A percentile compares a stretch with the other conserved stretches of the same genome.
phyloP scores from a whole-genome alignment of 2,797 vertebrate genomes.

The Pseudochaenichthys georgianus region DNA sequence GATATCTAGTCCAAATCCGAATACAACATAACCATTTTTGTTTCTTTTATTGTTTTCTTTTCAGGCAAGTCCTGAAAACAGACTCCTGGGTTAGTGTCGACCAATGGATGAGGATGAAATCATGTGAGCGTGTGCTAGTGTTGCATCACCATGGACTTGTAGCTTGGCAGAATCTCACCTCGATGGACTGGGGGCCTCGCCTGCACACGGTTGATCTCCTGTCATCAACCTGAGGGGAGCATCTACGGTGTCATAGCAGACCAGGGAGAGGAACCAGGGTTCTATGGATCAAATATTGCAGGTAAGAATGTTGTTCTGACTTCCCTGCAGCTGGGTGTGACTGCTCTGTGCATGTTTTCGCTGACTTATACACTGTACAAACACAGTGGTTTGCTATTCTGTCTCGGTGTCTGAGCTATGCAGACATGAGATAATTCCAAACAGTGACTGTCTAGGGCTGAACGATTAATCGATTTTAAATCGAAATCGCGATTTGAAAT shows the following conservation, averaged over 20 bases:
- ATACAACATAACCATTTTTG: not conserved
- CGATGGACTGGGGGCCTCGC: conserved; percentile 66
- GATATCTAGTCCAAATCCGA: not conserved
- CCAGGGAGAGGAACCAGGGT: conserved; percentile 18
- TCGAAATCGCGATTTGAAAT: too few relatives aligned
- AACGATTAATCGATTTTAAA: too few relatives aligned
- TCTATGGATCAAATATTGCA: conserved; percentile 37
- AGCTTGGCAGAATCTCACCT: conserved; percentile 38
- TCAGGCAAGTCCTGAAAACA: conserved; percentile 32
- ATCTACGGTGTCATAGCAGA: conserved; percentile 16
- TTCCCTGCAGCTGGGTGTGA: conserved; percentile 26
- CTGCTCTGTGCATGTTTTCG: conserved; percentile 24
- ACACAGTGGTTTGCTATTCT: conserved; percentile 26
- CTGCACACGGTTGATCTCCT: conserved; percentile 50
- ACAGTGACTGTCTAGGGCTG: conserved; percentile 34
- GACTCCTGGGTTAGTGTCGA: conserved; percentile 16
- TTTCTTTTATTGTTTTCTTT: not conserved
- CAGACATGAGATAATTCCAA: conserved; percentile 70
- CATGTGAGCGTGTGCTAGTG: conserved; percentile 42
- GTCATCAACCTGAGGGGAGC: conserved; percentile 55
- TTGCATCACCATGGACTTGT: conserved; percentile 30
- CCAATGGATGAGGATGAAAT: conserved; percentile 70
- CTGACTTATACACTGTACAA: conserved; percentile 17
- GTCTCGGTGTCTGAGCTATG: conserved; percentile 32
- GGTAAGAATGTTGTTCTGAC: conserved; percentile 47